phyloP scores from a whole-genome alignment of 2,888 invertebrate genomes.

The Malacosoma neustria region DNA sequence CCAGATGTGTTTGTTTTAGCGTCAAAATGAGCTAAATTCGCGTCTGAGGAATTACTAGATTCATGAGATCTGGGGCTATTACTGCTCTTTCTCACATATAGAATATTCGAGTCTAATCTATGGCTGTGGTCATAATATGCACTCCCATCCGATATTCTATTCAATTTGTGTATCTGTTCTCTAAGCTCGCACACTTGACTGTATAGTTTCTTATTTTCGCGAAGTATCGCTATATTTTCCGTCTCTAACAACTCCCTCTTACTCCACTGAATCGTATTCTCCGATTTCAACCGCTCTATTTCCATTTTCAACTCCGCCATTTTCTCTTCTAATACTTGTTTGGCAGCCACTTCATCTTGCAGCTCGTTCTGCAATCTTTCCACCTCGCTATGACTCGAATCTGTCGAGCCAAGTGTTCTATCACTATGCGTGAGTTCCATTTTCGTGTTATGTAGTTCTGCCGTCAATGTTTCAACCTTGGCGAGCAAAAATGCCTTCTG shows the following conservation, averaged over 20 bases:
- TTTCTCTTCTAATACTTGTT: slow-evolving; percentile 62
- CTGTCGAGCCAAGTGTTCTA: slow-evolving; percentile 57
- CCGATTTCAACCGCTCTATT: slow-evolving; percentile 90
- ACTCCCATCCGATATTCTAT: slow-evolving; percentile 60
- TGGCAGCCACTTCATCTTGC: slow-evolving; percentile 62
- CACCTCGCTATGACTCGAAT: slow-evolving; percentile 63
- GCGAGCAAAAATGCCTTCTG: slow-evolving; percentile 53
- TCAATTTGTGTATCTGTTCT: slow-evolving; percentile 63
- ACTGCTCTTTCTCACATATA: slow-evolving; percentile 55
- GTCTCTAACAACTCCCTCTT: slow-evolving; percentile 92
- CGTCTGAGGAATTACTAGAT: slow-evolving; percentile 63
- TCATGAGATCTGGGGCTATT: slow-evolving; percentile 59
- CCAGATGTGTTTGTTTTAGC: slow-evolving; percentile 59
- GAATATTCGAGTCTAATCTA: slow-evolving; percentile 49
- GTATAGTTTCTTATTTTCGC: slow-evolving; percentile 90
- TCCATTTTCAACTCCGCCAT: slow-evolving; percentile 67
- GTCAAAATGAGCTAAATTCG: slow-evolving; percentile 47
- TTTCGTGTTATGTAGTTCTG: slow-evolving; percentile 54
- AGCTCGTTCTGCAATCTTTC: slow-evolving; percentile 61
- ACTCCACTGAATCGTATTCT: slow-evolving; percentile 96
- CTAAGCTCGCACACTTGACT: slow-evolving; percentile 61
- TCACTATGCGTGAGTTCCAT: slow-evolving; percentile 52
- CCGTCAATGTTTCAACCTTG: slow-evolving; percentile 52
- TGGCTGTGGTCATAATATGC: slow-evolving; percentile 35
- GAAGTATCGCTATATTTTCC: slow-evolving; percentile 88